Conservation (phyloP, 2,888 invertebrate species). For the Epinotia nisella region DNA sequence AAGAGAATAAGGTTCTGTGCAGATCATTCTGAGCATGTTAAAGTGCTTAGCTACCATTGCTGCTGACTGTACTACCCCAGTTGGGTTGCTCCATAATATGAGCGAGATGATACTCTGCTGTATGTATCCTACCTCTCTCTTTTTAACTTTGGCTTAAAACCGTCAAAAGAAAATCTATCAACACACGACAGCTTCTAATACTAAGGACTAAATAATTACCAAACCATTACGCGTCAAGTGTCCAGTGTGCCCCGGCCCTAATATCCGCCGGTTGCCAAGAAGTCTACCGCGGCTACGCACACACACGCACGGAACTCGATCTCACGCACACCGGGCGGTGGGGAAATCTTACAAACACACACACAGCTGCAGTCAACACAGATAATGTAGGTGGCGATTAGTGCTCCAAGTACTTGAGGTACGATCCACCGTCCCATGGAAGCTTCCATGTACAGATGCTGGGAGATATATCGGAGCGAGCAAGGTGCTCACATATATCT, state of each 20-base stretch:
- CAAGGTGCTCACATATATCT: not conserved
- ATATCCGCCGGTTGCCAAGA: constrained; percentile 66
- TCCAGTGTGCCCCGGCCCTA: constrained; percentile 50
- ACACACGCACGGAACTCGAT: constrained; percentile 63
- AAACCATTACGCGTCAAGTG: not conserved
- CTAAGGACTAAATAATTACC: constrained; percentile 39
- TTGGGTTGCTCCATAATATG: not conserved
- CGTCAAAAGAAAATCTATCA: too few relatives aligned
- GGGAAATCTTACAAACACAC: constrained; percentile 61
- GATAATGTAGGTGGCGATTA: constrained; percentile 24
- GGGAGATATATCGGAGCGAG: not conserved
- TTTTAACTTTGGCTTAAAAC: too few relatives aligned
- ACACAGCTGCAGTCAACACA: constrained; percentile 12
- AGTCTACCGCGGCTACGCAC: constrained; percentile 68
- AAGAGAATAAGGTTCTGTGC: too few relatives aligned
- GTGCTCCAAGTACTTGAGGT: constrained; percentile 1
- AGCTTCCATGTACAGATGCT: not conserved
- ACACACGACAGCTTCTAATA: not conserved
- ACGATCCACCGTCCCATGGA: not conserved
- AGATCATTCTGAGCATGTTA: too few relatives aligned
- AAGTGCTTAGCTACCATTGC: too few relatives aligned
- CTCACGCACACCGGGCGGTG: constrained; percentile 58
- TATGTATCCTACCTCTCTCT: too few relatives aligned
- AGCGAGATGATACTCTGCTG: not conserved
- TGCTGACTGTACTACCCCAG: not conserved